Evolutionary conservation across 23 tunicate genomes (phyloP), one percentile per base, ranked within the genome.

Genomic region (Trididemnum miniatum): DNA sequence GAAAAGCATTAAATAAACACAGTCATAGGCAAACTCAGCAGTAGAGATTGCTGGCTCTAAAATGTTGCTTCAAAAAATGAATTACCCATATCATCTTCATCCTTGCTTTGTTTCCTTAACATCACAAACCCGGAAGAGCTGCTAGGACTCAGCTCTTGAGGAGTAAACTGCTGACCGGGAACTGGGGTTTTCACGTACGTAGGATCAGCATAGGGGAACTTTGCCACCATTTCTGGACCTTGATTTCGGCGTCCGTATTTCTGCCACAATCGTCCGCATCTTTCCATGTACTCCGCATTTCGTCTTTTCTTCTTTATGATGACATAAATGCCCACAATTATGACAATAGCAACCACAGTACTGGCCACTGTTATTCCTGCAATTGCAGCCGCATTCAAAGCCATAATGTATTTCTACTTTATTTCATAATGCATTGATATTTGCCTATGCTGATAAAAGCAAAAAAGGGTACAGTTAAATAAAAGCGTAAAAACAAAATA

Each of bases 101-200:
- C 67, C n/a, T 26, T 26, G 67, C 67, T 62, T 62, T 62, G 67
- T n/a, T 62, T 62, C n/a, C 67, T 22, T 26, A 62, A 62, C 26
- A 62, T 3, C 67, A 62, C 67, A 62, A 62, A 62, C n/a, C n/a
- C 67, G 12, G 12, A 9, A 9, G 57, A 9, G 57, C 57, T 49
- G 5, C 38, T 73, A 35, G 59, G 87, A 20, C 64, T 75, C 34
- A 91, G 81, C 65, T 91, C 97, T 71, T 85, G 72, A 18, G 87
- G 24, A 1, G 97, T 91, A 38, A 91, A 85, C 38, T 86, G 87
- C 51, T 91, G 97, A 1, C 97, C 97, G 15, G 97, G 84, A 27
- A 86, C 85, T 1, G 84, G 90, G 25, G 97, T 50, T 37, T 74
- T 65, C 2, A 86, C 79, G 85, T 71, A 91, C 0, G 86, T 52